Percentiles rank a stretch among this genome's conserved stretches.
phyloP scores from a whole-genome alignment of 2,888 invertebrate species.

The Xestia c-nigrum region DNA sequence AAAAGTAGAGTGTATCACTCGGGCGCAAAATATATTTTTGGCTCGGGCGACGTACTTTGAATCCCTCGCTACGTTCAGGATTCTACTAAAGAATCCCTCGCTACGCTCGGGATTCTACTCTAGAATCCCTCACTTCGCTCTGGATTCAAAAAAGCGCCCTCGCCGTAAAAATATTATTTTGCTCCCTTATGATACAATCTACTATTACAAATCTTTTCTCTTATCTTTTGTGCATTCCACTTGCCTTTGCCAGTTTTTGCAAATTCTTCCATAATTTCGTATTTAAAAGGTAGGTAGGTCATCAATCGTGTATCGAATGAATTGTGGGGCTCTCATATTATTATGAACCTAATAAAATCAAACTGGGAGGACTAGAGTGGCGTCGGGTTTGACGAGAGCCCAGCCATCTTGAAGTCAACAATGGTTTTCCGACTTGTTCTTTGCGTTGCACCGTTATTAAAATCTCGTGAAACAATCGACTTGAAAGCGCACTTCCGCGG shows the following conservation, averaged over 20 bases:
- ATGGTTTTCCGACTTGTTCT: slow-evolving; percentile 86
- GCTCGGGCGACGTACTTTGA: too few species aligned
- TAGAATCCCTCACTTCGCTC: too few species aligned
- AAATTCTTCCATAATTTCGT: not conserved
- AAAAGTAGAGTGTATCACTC: too few species aligned
- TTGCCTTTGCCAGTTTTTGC: not conserved
- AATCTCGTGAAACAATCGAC: slow-evolving; percentile 90
- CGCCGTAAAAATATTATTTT: too few species aligned
- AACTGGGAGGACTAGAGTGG: slow-evolving; percentile 68
- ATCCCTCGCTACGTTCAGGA: too few species aligned
- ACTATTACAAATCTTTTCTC: too few species aligned
- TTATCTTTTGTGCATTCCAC: not conserved
- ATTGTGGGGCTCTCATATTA: slow-evolving; percentile 26
- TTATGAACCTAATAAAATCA: slow-evolving; percentile 77
- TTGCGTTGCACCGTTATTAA: slow-evolving; percentile 90
- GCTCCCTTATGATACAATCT: too few species aligned
- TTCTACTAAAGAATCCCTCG: too few species aligned
- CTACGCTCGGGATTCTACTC: too few species aligned
- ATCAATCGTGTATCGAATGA: slow-evolving; percentile 55
- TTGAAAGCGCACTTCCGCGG: slow-evolving; percentile 89
- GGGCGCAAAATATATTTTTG: too few species aligned
- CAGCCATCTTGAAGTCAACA: slow-evolving; percentile 87
- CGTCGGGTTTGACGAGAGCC: slow-evolving; percentile 70
- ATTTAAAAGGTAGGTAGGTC: not conserved
- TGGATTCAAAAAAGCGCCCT: too few species aligned